Evolutionary conservation across 2,113 vertebrate genomes (phyloP).

Genomic region (Chaetops frenatus): DNA sequence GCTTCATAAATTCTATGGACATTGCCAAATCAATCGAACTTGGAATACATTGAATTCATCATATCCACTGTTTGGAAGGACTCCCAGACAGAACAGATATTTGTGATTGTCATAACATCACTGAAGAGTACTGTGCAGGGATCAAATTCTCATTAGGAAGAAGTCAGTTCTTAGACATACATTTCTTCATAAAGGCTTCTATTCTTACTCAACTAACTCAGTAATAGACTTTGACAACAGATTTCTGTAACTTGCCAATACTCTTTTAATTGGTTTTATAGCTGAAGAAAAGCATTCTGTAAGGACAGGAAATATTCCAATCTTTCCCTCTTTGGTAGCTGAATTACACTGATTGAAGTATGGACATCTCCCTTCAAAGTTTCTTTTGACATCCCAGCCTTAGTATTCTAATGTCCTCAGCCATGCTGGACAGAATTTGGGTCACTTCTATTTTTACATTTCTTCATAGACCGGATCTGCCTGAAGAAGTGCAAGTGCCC

Average conservation of each 20-base stretch:
- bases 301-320: background rate
- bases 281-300: background rate
- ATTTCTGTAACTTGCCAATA: background rate
- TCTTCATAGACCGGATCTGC: background rate
- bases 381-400: background rate
- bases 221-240: background rate
- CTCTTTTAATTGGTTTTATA: background rate
- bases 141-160: constrained; percentile 72
- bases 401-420: background rate
- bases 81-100: constrained; percentile 76
- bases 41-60: constrained; percentile 80
- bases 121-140: constrained; percentile 79
- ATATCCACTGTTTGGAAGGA: constrained; percentile 75
- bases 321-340: background rate
- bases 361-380: background rate
- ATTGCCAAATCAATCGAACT: constrained; percentile 70
- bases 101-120: constrained; percentile 80
- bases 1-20: constrained; percentile 76
- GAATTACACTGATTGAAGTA: background rate
- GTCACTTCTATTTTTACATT: background rate
- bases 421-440: background rate
- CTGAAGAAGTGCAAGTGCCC: background rate
- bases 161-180: background rate
- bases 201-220: background rate
- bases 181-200: background rate